Conservation (phyloP, 2,113 vertebrate species). For the Zosterops pallidus region DNA sequence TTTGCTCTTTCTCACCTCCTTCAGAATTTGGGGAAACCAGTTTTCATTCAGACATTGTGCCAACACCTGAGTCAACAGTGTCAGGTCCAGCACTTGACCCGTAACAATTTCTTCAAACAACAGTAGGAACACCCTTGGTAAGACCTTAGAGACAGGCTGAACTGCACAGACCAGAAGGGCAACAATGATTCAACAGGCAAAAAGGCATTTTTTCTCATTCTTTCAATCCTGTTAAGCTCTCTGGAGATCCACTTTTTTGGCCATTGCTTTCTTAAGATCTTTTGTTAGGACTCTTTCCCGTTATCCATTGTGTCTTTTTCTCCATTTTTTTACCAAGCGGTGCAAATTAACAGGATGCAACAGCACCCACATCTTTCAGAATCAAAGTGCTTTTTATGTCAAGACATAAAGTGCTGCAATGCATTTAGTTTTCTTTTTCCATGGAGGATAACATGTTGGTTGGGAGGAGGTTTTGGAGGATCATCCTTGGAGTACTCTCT, state of each 20-base stretch:
- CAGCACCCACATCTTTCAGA: not conserved
- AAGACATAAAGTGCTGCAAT: not conserved
- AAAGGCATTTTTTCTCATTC: not conserved
- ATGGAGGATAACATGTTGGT: fast-evolving
- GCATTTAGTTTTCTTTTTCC: not conserved
- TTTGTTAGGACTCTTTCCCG: not conserved
- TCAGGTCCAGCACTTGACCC: not conserved
- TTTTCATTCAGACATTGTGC: not conserved
- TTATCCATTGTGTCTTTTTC: not conserved
- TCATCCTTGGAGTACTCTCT: not conserved
- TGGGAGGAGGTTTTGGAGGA: not conserved
- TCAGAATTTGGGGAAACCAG: not conserved
- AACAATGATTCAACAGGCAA: not conserved
- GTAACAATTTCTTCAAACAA: not conserved
- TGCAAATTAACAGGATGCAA: not conserved
- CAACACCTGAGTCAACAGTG: not conserved
- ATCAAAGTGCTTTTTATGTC: not conserved
- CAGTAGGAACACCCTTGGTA: not conserved
- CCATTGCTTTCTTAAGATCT: not conserved
- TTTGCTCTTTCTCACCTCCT: not conserved
- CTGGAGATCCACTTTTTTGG: not conserved
- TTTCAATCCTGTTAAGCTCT: not conserved
- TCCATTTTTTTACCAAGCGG: not conserved
- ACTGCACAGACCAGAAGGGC: not conserved
- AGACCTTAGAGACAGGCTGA: not conserved